Conservation (phyloP, 2,797 vertebrate species). For the Hippocampus kuda region DNA sequence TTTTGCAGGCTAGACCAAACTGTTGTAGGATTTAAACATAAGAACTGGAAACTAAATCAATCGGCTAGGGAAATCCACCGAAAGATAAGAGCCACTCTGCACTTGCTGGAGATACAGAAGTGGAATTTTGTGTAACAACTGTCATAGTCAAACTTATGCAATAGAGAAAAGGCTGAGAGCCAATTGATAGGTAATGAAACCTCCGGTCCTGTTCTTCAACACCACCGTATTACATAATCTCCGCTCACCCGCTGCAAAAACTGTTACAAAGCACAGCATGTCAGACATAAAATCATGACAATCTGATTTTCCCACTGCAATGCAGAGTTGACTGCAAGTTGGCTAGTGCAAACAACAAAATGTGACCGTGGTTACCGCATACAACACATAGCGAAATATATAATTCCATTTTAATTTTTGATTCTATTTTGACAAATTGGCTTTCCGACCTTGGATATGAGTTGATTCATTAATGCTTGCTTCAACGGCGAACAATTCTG, state of each 20-base stretch:
- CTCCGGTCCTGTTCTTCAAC: constrained; percentile 28
- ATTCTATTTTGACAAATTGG: constrained; percentile 40
- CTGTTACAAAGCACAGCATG: constrained; percentile 26
- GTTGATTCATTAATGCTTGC: constrained; percentile 43
- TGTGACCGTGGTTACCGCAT: constrained; percentile 9
- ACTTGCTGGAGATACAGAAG: constrained; percentile 23
- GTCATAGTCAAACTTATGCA: constrained; percentile 39
- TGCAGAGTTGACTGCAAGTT: constrained; percentile 44
- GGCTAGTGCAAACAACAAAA: constrained; percentile 27
- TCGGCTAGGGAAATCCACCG: background rate
- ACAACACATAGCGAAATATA: constrained; percentile 14
- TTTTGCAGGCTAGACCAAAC: background rate
- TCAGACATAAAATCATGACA: constrained; percentile 12
- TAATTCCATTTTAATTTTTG: constrained; percentile 29
- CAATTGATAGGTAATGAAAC: constrained; percentile 44
- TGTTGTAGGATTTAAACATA: background rate
- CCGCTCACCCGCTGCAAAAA: constrained; percentile 13
- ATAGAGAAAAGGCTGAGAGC: constrained; percentile 30
- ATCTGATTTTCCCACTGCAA: constrained; percentile 47
- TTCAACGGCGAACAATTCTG: background rate
- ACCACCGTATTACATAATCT: constrained; percentile 35
- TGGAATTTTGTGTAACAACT: constrained; percentile 26
- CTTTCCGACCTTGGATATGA: constrained; percentile 22
- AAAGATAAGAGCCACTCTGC: constrained; percentile 24
- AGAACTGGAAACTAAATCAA: background rate